Evolutionary conservation across 1,140 invertebrate species (phyloP).

Genomic region (Drosophila asahinai): DNA sequence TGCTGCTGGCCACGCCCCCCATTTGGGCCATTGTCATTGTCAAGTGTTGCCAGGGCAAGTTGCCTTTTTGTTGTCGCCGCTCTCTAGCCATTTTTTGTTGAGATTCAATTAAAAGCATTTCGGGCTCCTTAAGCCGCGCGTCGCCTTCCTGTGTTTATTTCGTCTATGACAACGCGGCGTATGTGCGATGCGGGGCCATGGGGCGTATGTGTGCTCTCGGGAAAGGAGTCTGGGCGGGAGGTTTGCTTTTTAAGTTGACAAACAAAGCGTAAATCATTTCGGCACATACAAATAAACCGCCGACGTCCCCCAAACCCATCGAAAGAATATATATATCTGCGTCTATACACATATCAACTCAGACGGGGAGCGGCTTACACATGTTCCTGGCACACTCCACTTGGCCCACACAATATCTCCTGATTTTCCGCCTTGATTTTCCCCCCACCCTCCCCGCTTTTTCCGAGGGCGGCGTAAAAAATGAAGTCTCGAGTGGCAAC

Average conservation of each 20-base stretch:
- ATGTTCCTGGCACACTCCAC: conserved; percentile 73
- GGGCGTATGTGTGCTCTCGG: conserved; percentile 14
- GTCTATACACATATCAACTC: neutral
- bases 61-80: conserved; percentile 12
- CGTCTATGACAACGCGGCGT: conserved; percentile 76
- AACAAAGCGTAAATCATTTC: conserved; percentile 84
- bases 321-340: neutral
- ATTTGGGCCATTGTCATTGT: conserved; percentile 67
- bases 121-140: conserved; percentile 37
- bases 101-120: conserved; percentile 81
- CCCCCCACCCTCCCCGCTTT: neutral
- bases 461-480: conserved; percentile 50
- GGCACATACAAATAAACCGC: conserved; percentile 73
- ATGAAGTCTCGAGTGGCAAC: conserved; percentile 52
- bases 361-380: conserved; percentile 56
- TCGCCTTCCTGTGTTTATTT: conserved; percentile 27
- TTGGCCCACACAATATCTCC: conserved; percentile 35
- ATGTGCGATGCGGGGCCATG: conserved; percentile 53
- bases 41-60: conserved; percentile 75
- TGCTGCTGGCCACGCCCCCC: neutral
- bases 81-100: conserved; percentile 31
- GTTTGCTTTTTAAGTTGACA: conserved; percentile 82
- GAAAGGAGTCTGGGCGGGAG: conserved; percentile 10
- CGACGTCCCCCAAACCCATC: conserved; percentile 22
- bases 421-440: conserved; percentile 8